A percentile compares a stretch with the other conserved stretches of the same genome.
These are phyloP conservation scores for Dioctria linearis DNA, from an alignment of 2,888 invertebrate species.

Conservation along the genomic window DNA sequence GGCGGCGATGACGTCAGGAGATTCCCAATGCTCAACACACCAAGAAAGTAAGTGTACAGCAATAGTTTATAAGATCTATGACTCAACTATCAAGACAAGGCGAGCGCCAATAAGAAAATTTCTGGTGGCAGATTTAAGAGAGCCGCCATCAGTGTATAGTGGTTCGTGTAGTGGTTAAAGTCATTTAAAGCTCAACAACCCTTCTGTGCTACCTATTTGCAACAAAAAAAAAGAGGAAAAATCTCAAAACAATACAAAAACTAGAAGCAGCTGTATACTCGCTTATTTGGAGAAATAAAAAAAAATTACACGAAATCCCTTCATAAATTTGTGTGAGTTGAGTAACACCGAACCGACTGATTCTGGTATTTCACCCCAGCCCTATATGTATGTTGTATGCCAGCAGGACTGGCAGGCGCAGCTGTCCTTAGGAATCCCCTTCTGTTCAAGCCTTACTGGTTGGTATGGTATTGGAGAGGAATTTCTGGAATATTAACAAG, in stretches of 20 bases:
- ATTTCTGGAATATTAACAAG: conserved; percentile 44
- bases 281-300: not conserved
- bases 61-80: conserved; percentile 27
- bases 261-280: conserved; percentile 27
- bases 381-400: conserved; percentile 9
- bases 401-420: conserved; percentile 41
- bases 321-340: conserved; percentile 13
- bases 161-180: conserved; percentile 18
- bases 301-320: conserved; percentile 33
- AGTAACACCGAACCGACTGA: conserved; percentile 11
- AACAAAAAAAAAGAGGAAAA: conserved; percentile 3
- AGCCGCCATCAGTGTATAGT: not conserved
- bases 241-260: conserved; percentile 4
- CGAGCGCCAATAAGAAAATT: not conserved
- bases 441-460: not conserved
- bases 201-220: not conserved
- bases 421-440: conserved; percentile 54
- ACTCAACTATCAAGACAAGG: conserved; percentile 39
- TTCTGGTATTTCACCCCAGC: conserved; percentile 25
- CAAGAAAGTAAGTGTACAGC: conserved; percentile 21
- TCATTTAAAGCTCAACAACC: conserved; percentile 9
- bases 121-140: conserved; percentile 7
- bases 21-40: conserved; percentile 53
- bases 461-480: conserved; percentile 18
- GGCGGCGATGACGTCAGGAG: conserved; percentile 57